Base-by-base conservation (phyloP, 2,888 invertebrate species). In the Ecliptopera silaceata region DNA sequence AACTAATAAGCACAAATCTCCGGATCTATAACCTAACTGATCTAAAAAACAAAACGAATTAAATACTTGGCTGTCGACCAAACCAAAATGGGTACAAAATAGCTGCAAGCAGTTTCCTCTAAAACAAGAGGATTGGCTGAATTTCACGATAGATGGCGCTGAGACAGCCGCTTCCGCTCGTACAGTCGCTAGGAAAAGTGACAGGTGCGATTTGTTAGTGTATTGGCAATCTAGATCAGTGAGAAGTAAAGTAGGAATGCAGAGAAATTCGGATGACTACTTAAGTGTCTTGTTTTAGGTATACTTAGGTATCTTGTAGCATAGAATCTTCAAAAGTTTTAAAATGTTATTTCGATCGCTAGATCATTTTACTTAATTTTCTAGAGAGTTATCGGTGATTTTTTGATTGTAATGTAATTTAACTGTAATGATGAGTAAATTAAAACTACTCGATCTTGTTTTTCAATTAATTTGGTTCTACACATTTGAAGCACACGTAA, bases 111-210 rank as follows among this genome's bases (percentile, higher is more conserved):
- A 77, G 80, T 77, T 89, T 88, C 88, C 88, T 87, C 75, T 85
- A 84, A 84, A 89, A 89, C 84, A 88, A 88, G 88, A 88, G 82
- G 76, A 88, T 77, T 66, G 78, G 77, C 69, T 77, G 79, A 78
- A 78, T 79, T 75, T 77, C 73, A 74, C 82, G 82, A 88, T 90
- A 87, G 88, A 90, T 88, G 90, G 87, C 84, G 84, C 72, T 84
- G 69, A 69, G 59, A 60, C 56, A 45, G 59, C 87, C 89, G 90
- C 79, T 81, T 72, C 61, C 65, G 56, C 54, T 65, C 34, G 47
- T 59, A 51, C 66, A 59, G 53, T 70, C 69, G 66, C 75, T 70
- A 69, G 68, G 70, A 46, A 31, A 66, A 59, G 58, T 66, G 70
- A 64, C 65, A 66, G 62, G 38, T 62, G 55, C 44, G 18, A 61